phyloP scores from a whole-genome alignment of 2,113 vertebrate species.

The Brachyhypopomus gauderio region DNA sequence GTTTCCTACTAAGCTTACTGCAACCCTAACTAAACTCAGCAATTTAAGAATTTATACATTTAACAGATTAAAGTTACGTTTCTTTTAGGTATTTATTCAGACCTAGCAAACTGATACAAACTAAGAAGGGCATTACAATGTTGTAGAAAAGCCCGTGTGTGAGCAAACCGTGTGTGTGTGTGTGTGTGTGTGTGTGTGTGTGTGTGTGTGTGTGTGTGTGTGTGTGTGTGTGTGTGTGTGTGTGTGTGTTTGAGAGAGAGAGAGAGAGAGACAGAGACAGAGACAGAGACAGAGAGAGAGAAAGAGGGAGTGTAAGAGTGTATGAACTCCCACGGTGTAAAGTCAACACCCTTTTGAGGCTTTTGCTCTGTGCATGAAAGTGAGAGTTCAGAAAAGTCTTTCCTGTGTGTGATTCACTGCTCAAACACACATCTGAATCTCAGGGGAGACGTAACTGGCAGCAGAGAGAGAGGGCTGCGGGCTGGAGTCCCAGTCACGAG shows the following conservation, averaged over 20 bases:
- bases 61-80: too few relatives aligned
- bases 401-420: constrained; percentile 3
- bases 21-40: too few relatives aligned
- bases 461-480: too few relatives aligned
- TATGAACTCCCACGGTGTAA: background rate
- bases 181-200: background rate
- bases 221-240: background rate
- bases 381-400: constrained; percentile 14
- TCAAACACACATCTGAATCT: background rate
- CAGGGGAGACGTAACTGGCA: too few relatives aligned
- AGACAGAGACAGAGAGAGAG: too few relatives aligned
- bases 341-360: constrained; percentile 14
- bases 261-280: too few relatives aligned
- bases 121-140: too few relatives aligned
- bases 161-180: background rate
- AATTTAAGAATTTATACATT: too few relatives aligned
- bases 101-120: too few relatives aligned
- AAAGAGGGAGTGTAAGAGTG: background rate
- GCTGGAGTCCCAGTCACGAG: too few relatives aligned
- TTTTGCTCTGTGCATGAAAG: constrained; percentile 20
- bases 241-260: too few relatives aligned
- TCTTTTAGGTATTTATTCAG: too few relatives aligned
- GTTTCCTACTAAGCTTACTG: background rate
- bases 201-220: background rate
- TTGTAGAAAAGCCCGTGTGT: background rate